These are phyloP conservation scores for Epinephelus malabaricus DNA, from an alignment of 2,797 vertebrate species.

Conservation along the genomic window DNA sequence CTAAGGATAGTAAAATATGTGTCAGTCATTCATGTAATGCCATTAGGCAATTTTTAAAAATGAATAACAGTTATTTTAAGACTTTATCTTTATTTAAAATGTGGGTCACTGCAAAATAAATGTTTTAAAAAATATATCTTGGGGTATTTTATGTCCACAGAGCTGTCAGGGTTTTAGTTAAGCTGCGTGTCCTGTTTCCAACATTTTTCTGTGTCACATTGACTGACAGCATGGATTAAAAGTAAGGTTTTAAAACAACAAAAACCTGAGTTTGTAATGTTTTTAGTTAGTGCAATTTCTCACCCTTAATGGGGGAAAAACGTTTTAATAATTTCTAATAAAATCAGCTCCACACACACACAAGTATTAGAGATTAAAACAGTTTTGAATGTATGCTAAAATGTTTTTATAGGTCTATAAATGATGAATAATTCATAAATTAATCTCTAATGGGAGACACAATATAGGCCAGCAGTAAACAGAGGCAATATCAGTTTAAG, in stretches of 20 bases:
- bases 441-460: conserved; percentile 32
- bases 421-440: conserved; percentile 59
- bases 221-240: background rate
- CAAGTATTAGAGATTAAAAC: background rate
- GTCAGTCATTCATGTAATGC: conserved; percentile 49
- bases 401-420: background rate
- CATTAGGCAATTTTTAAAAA: conserved; percentile 29
- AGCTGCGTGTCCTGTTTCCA: background rate
- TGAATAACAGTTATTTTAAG: conserved; percentile 35
- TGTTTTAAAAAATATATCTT: background rate
- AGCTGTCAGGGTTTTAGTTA: background rate
- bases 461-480: background rate
- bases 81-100: conserved; percentile 4
- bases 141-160: background rate
- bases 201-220: background rate
- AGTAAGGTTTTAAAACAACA: background rate
- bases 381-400: background rate
- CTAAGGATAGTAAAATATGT: background rate
- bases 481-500: no score
- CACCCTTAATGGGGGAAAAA: background rate
- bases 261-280: background rate
- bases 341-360: background rate
- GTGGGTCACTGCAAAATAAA: background rate
- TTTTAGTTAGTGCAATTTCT: background rate
- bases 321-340: background rate